Evolutionary conservation across 2,113 vertebrate genomes (phyloP).

Genomic region (Notarius lentiginosus): DNA sequence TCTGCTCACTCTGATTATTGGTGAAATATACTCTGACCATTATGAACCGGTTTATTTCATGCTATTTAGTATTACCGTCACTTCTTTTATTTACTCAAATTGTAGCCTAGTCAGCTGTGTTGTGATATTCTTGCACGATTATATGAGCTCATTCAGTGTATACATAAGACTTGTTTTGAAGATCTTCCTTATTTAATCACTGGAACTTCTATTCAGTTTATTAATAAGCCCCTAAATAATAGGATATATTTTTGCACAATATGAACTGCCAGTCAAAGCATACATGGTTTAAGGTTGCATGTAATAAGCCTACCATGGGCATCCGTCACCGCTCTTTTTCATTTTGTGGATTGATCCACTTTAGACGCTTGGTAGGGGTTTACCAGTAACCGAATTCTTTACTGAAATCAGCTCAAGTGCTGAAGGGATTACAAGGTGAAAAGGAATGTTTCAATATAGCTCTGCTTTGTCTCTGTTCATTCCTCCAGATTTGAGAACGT

Average conservation of each 20-base stretch:
- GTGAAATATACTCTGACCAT: not conserved
- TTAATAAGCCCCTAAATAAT: conserved; percentile 3
- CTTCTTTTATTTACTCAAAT: not conserved
- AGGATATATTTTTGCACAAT: conserved; percentile 9
- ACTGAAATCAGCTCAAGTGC: conserved; percentile 63
- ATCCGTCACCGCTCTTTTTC: not conserved
- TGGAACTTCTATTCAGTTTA: not conserved
- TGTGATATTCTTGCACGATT: not conserved
- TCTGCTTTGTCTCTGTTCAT: conserved; percentile 42
- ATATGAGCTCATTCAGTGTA: not conserved
- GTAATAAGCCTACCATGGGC: not conserved
- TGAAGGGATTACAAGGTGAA: conserved; percentile 69
- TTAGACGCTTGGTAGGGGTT: conserved; percentile 16
- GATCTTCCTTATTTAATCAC: too few species aligned
- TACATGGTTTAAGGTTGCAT: conserved; percentile 2
- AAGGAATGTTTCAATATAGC: conserved; percentile 71
- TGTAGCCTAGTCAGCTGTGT: not conserved
- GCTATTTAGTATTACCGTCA: not conserved
- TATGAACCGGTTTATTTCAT: not conserved
- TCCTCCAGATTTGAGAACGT: conserved; percentile 28
- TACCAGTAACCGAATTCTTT: conserved; percentile 66
- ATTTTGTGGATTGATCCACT: not conserved
- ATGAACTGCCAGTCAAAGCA: conserved; percentile 2
- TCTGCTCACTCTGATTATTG: not conserved
- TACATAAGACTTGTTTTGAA: not conserved